Conservation (phyloP, 2,888 invertebrate species). For the Zelleria hepariella region DNA sequence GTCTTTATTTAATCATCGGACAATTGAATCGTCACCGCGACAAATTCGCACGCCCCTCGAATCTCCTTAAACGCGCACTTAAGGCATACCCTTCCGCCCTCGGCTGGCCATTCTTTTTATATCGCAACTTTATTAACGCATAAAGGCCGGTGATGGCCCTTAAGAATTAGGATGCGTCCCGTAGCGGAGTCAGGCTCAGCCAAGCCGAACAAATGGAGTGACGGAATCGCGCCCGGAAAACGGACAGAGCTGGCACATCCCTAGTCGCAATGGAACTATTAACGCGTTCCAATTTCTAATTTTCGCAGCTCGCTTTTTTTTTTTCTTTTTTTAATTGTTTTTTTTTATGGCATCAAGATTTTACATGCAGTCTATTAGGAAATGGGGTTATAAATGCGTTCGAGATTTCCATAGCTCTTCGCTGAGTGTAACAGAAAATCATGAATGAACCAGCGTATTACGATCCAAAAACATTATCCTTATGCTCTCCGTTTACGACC, state of each 20-base stretch:
- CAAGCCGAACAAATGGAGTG: conserved; percentile 66
- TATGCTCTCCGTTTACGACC: conserved; percentile 73
- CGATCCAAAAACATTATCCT: conserved; percentile 72
- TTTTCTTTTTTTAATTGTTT: not conserved
- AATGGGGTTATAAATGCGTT: conserved; percentile 56
- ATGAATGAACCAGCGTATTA: conserved; percentile 70
- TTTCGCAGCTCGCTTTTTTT: conserved; percentile 16
- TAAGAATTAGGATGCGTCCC: conserved; percentile 70
- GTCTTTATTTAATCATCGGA: conserved; percentile 64
- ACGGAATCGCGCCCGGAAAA: conserved; percentile 33
- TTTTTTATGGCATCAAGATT: not conserved
- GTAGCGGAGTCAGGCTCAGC: conserved; percentile 45
- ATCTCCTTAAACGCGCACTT: conserved; percentile 69
- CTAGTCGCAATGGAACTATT: conserved; percentile 48
- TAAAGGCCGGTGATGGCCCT: conserved; percentile 71
- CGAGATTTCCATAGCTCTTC: conserved; percentile 65
- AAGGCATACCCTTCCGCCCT: conserved; percentile 69
- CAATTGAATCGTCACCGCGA: conserved; percentile 60
- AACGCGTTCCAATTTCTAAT: conserved; percentile 58
- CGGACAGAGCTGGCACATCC: conserved; percentile 33
- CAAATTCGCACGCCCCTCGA: conserved; percentile 70
- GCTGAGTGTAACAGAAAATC: conserved; percentile 65
- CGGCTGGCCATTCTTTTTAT: conserved; percentile 70
- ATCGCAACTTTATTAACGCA: conserved; percentile 72
- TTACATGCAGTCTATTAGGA: not conserved